These are phyloP conservation scores for Acanthis flammea DNA, from an alignment of 2,797 vertebrate genomes.

Conservation along the genomic window DNA sequence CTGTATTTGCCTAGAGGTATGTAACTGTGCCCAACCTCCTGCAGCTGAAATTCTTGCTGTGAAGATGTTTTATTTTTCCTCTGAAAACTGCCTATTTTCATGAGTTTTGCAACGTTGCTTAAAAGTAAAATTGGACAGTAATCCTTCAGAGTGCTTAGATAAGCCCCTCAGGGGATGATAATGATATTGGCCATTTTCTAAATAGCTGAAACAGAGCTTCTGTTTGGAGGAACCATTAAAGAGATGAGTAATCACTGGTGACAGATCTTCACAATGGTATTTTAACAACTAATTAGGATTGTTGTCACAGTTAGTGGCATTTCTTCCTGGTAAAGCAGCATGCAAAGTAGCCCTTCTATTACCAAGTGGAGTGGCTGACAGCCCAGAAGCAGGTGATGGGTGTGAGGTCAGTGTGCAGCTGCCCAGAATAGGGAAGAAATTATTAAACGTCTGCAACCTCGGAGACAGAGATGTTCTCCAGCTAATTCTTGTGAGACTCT, in stretches of 20 bases:
- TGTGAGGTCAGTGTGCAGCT: conserved; percentile 48
- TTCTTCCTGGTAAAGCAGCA: conserved; percentile 14
- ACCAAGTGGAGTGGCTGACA: neutral
- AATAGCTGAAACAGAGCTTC: conserved; percentile 54
- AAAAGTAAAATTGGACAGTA: conserved; percentile 44
- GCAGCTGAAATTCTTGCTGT: conserved; percentile 13
- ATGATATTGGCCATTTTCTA: conserved; percentile 56
- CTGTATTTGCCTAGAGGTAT: conserved; percentile 1
- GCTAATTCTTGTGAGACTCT: conserved; percentile 45
- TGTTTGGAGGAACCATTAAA: conserved; percentile 50
- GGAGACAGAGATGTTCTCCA: conserved; percentile 9
- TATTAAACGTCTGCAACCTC: conserved; percentile 47
- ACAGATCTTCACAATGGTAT: conserved; percentile 55
- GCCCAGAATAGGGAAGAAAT: conserved; percentile 37
- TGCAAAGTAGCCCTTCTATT: conserved; percentile 6
- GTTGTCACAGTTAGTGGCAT: conserved; percentile 50
- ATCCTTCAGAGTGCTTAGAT: conserved; percentile 42
- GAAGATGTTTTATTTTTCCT: conserved; percentile 14
- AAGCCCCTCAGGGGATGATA: conserved; percentile 41
- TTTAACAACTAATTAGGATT: conserved; percentile 67
- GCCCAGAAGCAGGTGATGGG: conserved; percentile 5
- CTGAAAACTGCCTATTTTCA: conserved; percentile 29
- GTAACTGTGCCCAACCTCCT: neutral
- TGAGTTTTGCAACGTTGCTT: conserved; percentile 34
- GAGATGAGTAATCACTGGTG: conserved; percentile 54